phyloP scores from a whole-genome alignment of 1,140 invertebrate genomes.

The Heliconius hermathena region DNA sequence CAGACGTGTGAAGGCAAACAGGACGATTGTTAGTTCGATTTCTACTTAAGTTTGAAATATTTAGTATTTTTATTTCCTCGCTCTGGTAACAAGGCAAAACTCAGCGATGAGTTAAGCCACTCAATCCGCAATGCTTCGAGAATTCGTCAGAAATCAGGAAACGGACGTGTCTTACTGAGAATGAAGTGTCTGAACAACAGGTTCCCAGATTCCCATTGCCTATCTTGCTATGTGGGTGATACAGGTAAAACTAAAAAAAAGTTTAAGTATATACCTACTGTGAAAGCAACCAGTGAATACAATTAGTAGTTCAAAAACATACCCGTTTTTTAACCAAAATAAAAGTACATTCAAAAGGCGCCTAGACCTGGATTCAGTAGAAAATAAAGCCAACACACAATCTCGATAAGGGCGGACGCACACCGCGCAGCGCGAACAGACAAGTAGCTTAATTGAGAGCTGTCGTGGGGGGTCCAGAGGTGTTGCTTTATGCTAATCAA shows the following conservation, averaged over 20 bases:
- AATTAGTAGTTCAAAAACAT: neutral
- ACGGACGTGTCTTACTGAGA: too few relatives aligned
- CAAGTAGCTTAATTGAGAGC: conserved; percentile 77
- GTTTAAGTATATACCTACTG: neutral
- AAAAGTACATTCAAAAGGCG: conserved; percentile 3
- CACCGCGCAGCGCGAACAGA: conserved; percentile 62
- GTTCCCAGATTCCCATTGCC: too few relatives aligned
- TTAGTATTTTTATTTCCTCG: too few relatives aligned
- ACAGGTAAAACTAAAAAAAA: neutral
- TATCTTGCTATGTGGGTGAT: too few relatives aligned
- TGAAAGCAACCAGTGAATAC: neutral
- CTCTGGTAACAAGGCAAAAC: too few relatives aligned
- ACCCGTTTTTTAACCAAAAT: neutral
- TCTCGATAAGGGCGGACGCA: conserved; percentile 65
- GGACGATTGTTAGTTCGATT: too few relatives aligned
- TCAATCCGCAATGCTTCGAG: too few relatives aligned
- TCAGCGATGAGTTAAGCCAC: too few relatives aligned
- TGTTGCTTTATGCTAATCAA: conserved; percentile 78
- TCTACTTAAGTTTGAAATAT: too few relatives aligned
- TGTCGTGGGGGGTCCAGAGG: conserved; percentile 68
- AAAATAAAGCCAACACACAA: conserved; percentile 66
- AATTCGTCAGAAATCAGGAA: too few relatives aligned
- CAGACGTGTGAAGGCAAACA: too few relatives aligned
- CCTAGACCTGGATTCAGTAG: conserved; percentile 33
- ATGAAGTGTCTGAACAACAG: too few relatives aligned